Evolutionary conservation across 2,888 invertebrate species (phyloP), one percentile per base, ranked within the genome.

Genomic region (Mesorhabditis sp.): DNA sequence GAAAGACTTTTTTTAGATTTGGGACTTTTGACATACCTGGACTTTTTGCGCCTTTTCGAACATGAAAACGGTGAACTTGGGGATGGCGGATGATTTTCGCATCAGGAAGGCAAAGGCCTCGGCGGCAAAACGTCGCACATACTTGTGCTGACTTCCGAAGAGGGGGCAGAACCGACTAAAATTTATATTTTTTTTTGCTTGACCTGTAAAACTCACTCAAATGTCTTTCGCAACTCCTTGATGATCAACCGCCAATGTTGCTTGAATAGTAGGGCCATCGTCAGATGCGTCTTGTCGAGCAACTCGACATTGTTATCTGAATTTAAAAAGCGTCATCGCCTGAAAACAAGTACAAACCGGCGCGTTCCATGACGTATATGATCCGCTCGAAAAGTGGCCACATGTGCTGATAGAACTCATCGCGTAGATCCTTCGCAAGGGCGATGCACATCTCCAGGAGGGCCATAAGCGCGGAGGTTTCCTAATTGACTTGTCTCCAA

Each of bases 101-200:
- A 94, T 92, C 2, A 97, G 91, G 89, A 94, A 96, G 0, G 95
- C 92, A 89, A 96, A 95, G 87, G 94, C 93, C 87, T 96, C 95
- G 0, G 94, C 93, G 4, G 95, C 94, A 90, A 96, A 97, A 83
- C 92, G 92, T 78, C 92, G 91, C 42, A 96, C 91, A 85, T 94
- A 93, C 74, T 90, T 90, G 43, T 93, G 92, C 81, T 91, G 91
- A n/a, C 89, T 88, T 67, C 91, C 91, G 79, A 91, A 91, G 58
- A 95, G 86, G 4, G 95, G 87, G 3, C 75, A 66, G 41, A 82
- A 74, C 4, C 78, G 75, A 61, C 78, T 81, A 71, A 69, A 76
- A 68, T 58, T 44, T 28, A 44, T 7, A 58, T n/a, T 62, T 50
- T 70, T 45, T 13, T 28, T 58, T 13, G 45, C 10, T 42, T 13